A percentile compares a stretch with the other conserved stretches of the same genome.
Conservation (phyloP, 2,113 vertebrate species). For the Madoqua kirkii region DNA sequence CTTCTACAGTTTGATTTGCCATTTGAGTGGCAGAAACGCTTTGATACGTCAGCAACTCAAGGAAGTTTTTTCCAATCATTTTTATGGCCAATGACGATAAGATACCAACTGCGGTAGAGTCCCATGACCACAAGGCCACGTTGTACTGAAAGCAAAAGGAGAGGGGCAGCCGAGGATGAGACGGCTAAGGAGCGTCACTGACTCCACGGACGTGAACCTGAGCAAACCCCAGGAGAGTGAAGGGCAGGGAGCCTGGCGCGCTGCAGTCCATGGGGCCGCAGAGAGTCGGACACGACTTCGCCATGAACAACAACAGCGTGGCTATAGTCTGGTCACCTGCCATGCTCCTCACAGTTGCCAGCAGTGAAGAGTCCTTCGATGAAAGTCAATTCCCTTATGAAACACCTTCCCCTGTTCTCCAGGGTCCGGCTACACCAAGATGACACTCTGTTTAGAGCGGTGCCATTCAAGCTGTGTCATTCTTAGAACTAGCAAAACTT, state of each 20-base stretch:
- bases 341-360: neutral
- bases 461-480: fast-evolving
- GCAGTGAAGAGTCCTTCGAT: fast-evolving
- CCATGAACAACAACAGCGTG: neutral
- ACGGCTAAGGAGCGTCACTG: neutral
- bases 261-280: neutral
- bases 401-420: neutral
- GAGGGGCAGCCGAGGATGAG: neutral
- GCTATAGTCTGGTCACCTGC: neutral
- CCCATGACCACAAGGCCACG: fast-evolving
- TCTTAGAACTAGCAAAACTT: neutral
- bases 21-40: neutral
- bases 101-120: neutral
- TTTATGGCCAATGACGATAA: neutral
- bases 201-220: fast-evolving
- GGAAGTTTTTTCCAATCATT: neutral
- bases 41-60: neutral
- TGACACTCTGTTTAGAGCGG: fast-evolving
- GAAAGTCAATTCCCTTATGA: neutral
- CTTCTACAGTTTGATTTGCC: neutral
- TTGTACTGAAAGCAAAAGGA: neutral
- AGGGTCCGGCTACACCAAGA: fast-evolving
- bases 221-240: neutral
- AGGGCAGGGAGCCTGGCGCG: neutral
- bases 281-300: fast-evolving